Percentiles rank a stretch among this genome's conserved stretches.
Conservation (phyloP, 2,888 invertebrate species). For the Lydus trimaculatus region DNA sequence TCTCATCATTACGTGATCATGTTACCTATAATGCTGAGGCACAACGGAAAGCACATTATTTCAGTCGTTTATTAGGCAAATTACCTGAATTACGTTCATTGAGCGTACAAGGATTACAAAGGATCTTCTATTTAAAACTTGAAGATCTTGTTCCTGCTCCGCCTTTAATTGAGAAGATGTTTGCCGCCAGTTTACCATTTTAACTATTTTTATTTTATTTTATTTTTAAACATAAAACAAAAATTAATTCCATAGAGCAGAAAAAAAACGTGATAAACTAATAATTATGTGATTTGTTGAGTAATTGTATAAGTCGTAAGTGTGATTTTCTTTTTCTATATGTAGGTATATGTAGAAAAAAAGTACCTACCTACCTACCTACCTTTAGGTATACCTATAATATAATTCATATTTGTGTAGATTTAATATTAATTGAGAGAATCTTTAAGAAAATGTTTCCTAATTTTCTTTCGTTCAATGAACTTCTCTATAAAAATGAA, state of each 20-base stretch:
- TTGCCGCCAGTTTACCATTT: slow-evolving; percentile 93
- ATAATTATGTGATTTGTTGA: slow-evolving; percentile 56
- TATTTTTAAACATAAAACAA: slow-evolving; percentile 13
- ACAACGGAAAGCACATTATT: slow-evolving; percentile 90
- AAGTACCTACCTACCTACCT: neutral
- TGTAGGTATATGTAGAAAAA: neutral
- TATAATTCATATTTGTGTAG: neutral
- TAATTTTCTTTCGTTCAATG: slow-evolving; percentile 8
- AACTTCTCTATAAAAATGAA: neutral
- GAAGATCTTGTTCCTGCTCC: slow-evolving; percentile 93
- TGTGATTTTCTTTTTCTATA: neutral
- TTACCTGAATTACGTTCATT: slow-evolving; percentile 91
- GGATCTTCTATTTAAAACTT: slow-evolving; percentile 92
- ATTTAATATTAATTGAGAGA: neutral
- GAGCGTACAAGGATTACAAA: slow-evolving; percentile 91
- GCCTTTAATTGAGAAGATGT: slow-evolving; percentile 94
- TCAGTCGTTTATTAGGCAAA: slow-evolving; percentile 91
- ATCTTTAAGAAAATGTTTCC: slow-evolving; percentile 17
- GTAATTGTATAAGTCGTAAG: slow-evolving; percentile 20
- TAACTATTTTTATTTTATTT: slow-evolving; percentile 59
- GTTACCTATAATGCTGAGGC: slow-evolving; percentile 91
- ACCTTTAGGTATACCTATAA: too few relatives aligned
- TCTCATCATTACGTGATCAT: slow-evolving; percentile 94
- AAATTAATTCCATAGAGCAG: neutral
- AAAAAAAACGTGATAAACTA: slow-evolving; percentile 54